Evolutionary conservation across 2,888 invertebrate genomes (phyloP).

Genomic region (Synanthedon andrenaeformis): DNA sequence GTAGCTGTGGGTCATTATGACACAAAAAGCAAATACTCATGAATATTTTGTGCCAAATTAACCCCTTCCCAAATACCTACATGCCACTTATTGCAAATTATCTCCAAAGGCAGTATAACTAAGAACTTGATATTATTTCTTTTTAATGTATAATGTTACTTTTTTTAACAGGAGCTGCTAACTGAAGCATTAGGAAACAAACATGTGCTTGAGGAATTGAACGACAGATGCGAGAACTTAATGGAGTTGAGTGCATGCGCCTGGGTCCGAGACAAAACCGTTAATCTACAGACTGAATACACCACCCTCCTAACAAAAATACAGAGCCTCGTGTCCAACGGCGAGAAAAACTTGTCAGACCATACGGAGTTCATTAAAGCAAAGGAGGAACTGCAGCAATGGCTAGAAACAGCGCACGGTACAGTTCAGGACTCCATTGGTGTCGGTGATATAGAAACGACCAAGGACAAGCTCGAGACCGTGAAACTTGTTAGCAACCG

Average conservation of each 20-base stretch:
- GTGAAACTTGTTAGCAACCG: conserved; percentile 79
- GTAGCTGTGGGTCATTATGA: too few relatives aligned
- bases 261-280: conserved; percentile 88
- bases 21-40: neutral
- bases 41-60: neutral
- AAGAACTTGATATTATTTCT: too few relatives aligned
- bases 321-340: conserved; percentile 84
- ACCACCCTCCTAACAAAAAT: conserved; percentile 82
- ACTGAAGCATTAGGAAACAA: conserved; percentile 82
- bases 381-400: conserved; percentile 84
- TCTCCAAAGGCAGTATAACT: too few relatives aligned
- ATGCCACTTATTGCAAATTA: too few relatives aligned
- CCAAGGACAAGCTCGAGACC: conserved; percentile 84
- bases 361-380: conserved; percentile 92
- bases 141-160: too few relatives aligned
- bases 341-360: conserved; percentile 91
- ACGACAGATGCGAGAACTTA: conserved; percentile 87
- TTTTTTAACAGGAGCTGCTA: conserved; percentile 71
- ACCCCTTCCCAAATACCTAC: too few relatives aligned
- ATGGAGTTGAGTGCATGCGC: conserved; percentile 89
- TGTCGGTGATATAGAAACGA: conserved; percentile 80
- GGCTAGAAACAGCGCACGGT: conserved; percentile 85
- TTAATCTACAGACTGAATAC: conserved; percentile 85
- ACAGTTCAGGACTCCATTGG: conserved; percentile 86
- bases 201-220: conserved; percentile 83